Evolutionary conservation across 2,888 invertebrate species (phyloP).

Genomic region (Frankliniella fusca): DNA sequence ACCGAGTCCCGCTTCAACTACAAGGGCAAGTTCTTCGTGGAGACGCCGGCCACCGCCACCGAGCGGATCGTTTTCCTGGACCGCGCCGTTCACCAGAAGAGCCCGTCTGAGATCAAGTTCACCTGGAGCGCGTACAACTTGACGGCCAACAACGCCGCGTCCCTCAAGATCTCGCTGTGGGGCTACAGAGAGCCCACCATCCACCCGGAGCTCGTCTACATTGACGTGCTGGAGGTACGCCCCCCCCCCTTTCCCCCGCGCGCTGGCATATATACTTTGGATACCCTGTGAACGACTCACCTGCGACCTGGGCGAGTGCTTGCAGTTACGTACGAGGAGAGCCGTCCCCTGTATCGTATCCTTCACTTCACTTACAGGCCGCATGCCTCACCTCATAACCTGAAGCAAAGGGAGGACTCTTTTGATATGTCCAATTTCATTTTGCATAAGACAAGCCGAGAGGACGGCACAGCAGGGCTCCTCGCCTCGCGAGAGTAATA

Average conservation of each 20-base stretch:
- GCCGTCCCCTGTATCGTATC: too few species aligned
- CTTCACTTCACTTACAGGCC: too few species aligned
- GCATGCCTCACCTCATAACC: too few species aligned
- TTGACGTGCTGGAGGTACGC: slow-evolving; percentile 65
- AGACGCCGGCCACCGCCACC: slow-evolving; percentile 82
- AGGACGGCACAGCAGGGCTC: neutral
- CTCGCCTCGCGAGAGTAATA: neutral
- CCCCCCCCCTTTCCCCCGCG: too few species aligned
- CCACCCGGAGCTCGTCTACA: slow-evolving; percentile 73
- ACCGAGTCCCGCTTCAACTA: slow-evolving; percentile 80
- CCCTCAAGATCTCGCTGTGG: slow-evolving; percentile 78
- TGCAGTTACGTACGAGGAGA: too few species aligned
- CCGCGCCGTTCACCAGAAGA: slow-evolving; percentile 65
- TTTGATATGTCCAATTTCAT: too few species aligned
- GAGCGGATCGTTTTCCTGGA: slow-evolving; percentile 77
- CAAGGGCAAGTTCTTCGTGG: slow-evolving; percentile 87
- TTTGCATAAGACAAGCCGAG: too few species aligned
- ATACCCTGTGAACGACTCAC: too few species aligned
- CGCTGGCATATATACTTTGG: too few species aligned
- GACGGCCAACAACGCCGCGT: slow-evolving; percentile 71
- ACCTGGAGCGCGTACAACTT: slow-evolving; percentile 83
- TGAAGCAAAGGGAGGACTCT: too few species aligned
- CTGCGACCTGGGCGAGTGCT: too few species aligned
- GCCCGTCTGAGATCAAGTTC: slow-evolving; percentile 70
- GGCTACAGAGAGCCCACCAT: slow-evolving; percentile 84